phyloP scores from a whole-genome alignment of 2,113 vertebrate species.

The Bubalus kerabau region DNA sequence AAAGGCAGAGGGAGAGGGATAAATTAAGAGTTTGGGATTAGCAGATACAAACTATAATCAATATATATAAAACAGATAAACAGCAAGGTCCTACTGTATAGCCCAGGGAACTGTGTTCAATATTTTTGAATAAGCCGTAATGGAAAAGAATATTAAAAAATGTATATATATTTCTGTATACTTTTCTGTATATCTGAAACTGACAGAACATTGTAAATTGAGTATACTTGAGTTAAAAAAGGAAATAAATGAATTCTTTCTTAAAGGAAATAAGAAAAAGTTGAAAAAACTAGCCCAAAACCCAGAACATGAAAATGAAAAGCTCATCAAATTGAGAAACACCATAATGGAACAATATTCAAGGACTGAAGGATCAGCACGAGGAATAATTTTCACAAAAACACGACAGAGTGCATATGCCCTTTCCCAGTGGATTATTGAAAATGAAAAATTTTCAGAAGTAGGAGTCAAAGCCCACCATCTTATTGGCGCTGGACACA shows the following conservation, averaged over 20 bases:
- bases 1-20: not conserved
- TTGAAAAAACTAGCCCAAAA: slow-evolving; percentile 82
- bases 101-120: not conserved
- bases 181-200: not conserved
- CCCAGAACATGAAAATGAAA: slow-evolving; percentile 90
- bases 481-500: slow-evolving; percentile 91
- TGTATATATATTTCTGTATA: not conserved
- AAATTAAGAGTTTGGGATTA: not conserved
- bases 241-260: slow-evolving; percentile 13
- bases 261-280: slow-evolving; percentile 84
- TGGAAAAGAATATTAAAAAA: not conserved
- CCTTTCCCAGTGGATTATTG: slow-evolving; percentile 90
- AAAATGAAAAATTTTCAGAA: slow-evolving; percentile 91
- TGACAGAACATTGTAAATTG: not conserved
- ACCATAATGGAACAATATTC: slow-evolving; percentile 90
- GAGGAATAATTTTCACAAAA: slow-evolving; percentile 96
- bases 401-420: slow-evolving; percentile 91
- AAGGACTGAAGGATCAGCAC: slow-evolving; percentile 74
- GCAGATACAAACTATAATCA: not conserved
- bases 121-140: not conserved
- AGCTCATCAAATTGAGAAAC: slow-evolving; percentile 82
- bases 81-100: not conserved
- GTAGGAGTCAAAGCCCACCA: slow-evolving; percentile 86
- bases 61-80: not conserved
- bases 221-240: not conserved